Conservation (phyloP, 1,140 invertebrate genomes). For the Drosophila bocqueti region DNA sequence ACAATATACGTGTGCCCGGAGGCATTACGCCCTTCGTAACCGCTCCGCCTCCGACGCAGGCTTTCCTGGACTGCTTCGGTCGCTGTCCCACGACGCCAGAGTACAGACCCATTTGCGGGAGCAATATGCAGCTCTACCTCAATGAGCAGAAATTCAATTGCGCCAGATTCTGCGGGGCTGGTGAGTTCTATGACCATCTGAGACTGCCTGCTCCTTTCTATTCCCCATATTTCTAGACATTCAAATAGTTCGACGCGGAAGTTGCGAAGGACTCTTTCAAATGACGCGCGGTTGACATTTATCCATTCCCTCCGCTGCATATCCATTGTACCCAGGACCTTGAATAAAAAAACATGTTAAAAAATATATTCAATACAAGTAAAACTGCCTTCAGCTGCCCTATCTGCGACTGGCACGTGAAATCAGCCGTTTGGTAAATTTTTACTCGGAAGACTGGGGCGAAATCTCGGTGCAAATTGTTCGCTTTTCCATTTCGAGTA, state of each 20-base stretch:
- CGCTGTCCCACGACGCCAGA: conserved; percentile 86
- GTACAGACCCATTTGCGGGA: conserved; percentile 90
- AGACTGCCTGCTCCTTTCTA: background rate
- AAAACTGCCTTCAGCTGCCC: background rate
- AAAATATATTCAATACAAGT: background rate
- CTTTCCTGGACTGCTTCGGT: conserved; percentile 83
- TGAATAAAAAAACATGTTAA: background rate
- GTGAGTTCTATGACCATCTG: conserved; percentile 75
- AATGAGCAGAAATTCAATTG: conserved; percentile 88
- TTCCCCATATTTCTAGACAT: conserved; percentile 54
- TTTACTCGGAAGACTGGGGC: background rate
- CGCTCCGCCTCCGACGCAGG: conserved; percentile 58
- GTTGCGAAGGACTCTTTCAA: conserved; percentile 74
- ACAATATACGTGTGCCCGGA: conserved; percentile 55
- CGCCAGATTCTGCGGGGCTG: conserved; percentile 87
- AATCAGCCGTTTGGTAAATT: background rate
- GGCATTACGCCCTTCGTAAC: conserved; percentile 62
- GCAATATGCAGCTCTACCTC: conserved; percentile 87
- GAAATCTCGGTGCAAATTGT: background rate
- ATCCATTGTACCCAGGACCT: background rate
- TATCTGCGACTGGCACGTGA: background rate
- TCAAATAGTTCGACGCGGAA: conserved; percentile 73
- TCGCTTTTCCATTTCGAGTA: background rate
- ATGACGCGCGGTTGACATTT: conserved; percentile 67
- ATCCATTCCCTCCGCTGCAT: background rate